These are phyloP conservation scores for Eurosta solidaginis DNA, from an alignment of 1,140 invertebrate species.

Conservation along the genomic window DNA sequence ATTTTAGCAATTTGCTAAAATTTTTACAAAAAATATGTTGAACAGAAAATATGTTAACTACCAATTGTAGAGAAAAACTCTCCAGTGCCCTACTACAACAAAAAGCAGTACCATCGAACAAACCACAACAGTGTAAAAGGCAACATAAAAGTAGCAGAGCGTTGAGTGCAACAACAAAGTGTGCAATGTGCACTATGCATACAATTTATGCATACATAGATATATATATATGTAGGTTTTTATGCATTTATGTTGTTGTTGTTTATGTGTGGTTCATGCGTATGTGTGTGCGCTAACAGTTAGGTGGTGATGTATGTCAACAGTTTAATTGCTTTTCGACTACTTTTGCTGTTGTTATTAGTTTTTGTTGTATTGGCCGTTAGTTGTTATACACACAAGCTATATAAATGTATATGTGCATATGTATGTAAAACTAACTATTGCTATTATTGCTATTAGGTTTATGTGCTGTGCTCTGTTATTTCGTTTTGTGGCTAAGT, in stretches of 20 bases:
- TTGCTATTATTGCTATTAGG: conserved; percentile 11
- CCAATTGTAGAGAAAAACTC: conserved; percentile 19
- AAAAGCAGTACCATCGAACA: no score
- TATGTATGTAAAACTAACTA: neutral
- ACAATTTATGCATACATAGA: neutral
- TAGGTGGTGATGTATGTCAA: conserved; percentile 19
- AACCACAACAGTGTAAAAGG: neutral
- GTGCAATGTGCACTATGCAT: conserved; percentile 6
- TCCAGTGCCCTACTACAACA: neutral
- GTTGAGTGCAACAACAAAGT: no score
- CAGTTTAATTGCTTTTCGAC: conserved; percentile 22
- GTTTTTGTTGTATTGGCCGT: neutral
- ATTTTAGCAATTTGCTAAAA: conserved; percentile 16
- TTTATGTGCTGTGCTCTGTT: neutral
- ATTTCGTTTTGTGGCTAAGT: neutral
- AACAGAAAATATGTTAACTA: conserved; percentile 11
- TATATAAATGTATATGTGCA: neutral
- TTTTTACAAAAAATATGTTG: neutral
- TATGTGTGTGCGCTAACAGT: neutral
- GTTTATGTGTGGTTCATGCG: no score
- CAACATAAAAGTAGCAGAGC: no score
- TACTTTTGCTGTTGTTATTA: conserved; percentile 20
- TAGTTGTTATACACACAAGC: neutral
- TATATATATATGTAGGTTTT: neutral
- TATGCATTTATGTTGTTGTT: no score